phyloP scores from a whole-genome alignment of 2,888 invertebrate species.

The Amblyjoppa fuscipennis region DNA sequence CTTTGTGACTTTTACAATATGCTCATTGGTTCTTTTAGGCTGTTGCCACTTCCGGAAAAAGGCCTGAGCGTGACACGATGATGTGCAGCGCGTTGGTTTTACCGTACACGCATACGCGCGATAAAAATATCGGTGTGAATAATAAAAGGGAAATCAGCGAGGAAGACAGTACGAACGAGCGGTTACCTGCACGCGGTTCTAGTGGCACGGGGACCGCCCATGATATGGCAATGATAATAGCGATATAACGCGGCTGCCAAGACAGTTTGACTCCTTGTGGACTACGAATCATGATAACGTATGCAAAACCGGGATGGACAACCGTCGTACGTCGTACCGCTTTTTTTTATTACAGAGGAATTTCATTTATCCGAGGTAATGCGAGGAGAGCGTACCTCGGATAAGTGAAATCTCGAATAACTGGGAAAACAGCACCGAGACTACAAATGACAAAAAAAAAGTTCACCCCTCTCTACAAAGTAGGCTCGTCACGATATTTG shows the following conservation, averaged over 20 bases:
- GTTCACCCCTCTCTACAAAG: no score
- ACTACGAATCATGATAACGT: constrained; percentile 5
- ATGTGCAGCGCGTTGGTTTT: constrained; percentile 9
- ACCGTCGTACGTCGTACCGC: background rate
- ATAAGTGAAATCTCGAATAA: no score
- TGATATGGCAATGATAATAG: constrained; percentile 61
- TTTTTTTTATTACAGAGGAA: background rate
- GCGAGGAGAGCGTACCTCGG: no score
- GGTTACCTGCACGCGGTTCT: constrained; percentile 57
- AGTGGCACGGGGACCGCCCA: constrained; percentile 43
- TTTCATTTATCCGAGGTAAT: no score
- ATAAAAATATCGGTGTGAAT: constrained; percentile 40
- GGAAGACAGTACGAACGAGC: constrained; percentile 42
- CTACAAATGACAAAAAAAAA: no score
- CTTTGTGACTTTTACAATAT: background rate
- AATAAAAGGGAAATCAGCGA: constrained; percentile 64
- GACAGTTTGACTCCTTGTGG: constrained; percentile 53
- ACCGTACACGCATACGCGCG: background rate
- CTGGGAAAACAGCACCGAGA: no score
- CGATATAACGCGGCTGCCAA: constrained; percentile 27
- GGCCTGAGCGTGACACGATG: background rate
- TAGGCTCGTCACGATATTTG: no score
- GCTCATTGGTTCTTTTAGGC: background rate
- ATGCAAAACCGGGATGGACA: background rate
- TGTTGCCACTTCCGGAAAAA: constrained; percentile 23